phyloP scores from a whole-genome alignment of 2,888 invertebrate species.

The Stegophylla sp. region DNA sequence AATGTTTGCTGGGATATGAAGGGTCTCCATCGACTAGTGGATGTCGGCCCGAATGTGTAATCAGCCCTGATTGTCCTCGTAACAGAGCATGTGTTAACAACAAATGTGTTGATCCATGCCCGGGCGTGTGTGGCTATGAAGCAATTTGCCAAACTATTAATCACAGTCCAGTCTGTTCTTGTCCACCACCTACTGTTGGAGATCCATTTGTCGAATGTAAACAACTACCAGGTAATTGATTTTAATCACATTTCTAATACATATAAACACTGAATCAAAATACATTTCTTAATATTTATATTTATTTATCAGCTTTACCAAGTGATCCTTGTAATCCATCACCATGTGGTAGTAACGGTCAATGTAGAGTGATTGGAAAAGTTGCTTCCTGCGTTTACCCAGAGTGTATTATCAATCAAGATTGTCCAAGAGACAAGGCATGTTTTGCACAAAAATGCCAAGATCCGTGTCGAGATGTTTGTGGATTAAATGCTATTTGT shows the following conservation, averaged over 20 bases:
- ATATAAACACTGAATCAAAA: constrained; percentile 2
- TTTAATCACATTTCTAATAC: not conserved
- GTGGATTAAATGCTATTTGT: constrained; percentile 83
- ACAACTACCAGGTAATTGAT: constrained; percentile 65
- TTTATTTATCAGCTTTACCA: constrained; percentile 61
- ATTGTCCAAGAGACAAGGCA: constrained; percentile 81
- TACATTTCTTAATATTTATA: not conserved
- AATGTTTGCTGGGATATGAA: constrained; percentile 77
- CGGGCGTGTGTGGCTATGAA: constrained; percentile 78
- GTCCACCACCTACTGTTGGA: constrained; percentile 75
- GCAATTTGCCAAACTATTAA: constrained; percentile 81
- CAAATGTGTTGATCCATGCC: constrained; percentile 82
- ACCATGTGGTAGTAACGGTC: constrained; percentile 83
- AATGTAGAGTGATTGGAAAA: constrained; percentile 76
- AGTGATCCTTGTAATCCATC: constrained; percentile 84
- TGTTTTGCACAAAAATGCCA: constrained; percentile 83
- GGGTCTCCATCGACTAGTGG: constrained; percentile 75
- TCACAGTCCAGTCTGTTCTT: constrained; percentile 85
- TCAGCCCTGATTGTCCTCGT: constrained; percentile 80
- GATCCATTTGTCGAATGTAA: constrained; percentile 80
- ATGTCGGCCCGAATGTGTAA: constrained; percentile 82
- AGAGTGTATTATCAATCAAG: constrained; percentile 87
- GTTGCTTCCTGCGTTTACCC: constrained; percentile 81
- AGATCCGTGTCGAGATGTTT: constrained; percentile 82
- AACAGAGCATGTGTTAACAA: constrained; percentile 79